Evolutionary conservation across 37 sponge, comb jelly and placozoan species (phyloP).

Genomic region (Petrosia ficiformis): DNA sequence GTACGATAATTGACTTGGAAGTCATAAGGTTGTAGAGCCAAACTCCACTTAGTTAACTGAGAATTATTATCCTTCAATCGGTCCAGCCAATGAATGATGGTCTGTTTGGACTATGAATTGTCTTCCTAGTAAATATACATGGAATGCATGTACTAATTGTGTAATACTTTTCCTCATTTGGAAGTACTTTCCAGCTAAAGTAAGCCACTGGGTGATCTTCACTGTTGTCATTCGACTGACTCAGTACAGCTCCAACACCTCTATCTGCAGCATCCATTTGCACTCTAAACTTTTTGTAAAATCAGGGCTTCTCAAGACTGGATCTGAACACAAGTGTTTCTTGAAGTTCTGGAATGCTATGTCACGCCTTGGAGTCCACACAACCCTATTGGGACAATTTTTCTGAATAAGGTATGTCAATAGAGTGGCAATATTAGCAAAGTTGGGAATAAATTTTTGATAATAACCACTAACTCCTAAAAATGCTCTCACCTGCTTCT

Average conservation of each 20-base stretch:
- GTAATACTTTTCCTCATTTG: too few species aligned
- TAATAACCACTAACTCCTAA: slow-evolving; percentile 54
- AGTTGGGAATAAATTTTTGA: slow-evolving; percentile 47
- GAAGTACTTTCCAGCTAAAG: slow-evolving; percentile 41
- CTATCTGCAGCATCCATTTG: slow-evolving; percentile 51
- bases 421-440: slow-evolving; percentile 22
- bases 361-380: slow-evolving; percentile 14
- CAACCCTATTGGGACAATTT: slow-evolving; percentile 8
- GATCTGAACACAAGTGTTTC: slow-evolving; percentile 2
- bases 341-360: slow-evolving; percentile 35
- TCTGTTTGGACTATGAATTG: background rate
- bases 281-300: slow-evolving; percentile 2
- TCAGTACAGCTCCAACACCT: slow-evolving; percentile 55
- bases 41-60: background rate
- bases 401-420: slow-evolving; percentile 46
- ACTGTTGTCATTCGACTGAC: slow-evolving; percentile 25
- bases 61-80: background rate
- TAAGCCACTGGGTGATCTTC: slow-evolving; percentile 50
- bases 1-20: background rate
- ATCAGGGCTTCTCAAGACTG: slow-evolving; percentile 39
- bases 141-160: too few species aligned
- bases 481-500: slow-evolving; percentile 37
- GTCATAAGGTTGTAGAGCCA: background rate
- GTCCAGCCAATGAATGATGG: background rate
- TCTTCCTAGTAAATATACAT: background rate